A percentile compares a stretch with the other conserved stretches of the same genome.
Conservation (phyloP, 2,888 invertebrate genomes). For the Physocephala rufipes region DNA sequence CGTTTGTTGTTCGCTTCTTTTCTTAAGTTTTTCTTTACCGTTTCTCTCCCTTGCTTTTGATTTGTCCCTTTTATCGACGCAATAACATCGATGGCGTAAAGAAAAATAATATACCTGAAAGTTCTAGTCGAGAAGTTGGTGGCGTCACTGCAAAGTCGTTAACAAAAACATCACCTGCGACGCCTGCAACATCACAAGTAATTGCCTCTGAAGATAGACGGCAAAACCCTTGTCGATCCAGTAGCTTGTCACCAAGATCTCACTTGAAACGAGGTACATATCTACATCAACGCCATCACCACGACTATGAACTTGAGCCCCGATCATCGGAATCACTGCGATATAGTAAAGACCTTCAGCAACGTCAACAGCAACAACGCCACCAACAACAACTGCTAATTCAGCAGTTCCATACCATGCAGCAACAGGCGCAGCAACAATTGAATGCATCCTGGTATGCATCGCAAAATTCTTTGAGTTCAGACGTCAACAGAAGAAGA, state of each 20-base stretch:
- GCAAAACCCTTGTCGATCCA: slow-evolving; percentile 1
- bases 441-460: slow-evolving; percentile 45
- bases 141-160: slow-evolving; percentile 37
- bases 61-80: background rate
- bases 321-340: slow-evolving; percentile 1
- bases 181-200: slow-evolving; percentile 16
- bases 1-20: slow-evolving; percentile 53
- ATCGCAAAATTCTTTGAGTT: slow-evolving; percentile 45
- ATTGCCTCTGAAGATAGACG: background rate
- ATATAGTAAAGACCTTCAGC: slow-evolving; percentile 38
- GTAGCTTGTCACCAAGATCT: slow-evolving; percentile 38
- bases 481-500: slow-evolving; percentile 43
- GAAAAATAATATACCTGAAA: slow-evolving; percentile 56
- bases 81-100: slow-evolving; percentile 35
- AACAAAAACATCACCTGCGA: slow-evolving; percentile 29
- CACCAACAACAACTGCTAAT: slow-evolving; percentile 56
- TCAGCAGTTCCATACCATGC: slow-evolving; percentile 57
- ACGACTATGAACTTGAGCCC: slow-evolving; percentile 47
- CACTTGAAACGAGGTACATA: slow-evolving; percentile 32
- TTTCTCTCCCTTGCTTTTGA: slow-evolving; percentile 43
- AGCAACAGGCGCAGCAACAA: slow-evolving; percentile 54
- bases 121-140: slow-evolving; percentile 48
- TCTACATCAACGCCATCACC: slow-evolving; percentile 48
- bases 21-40: slow-evolving; percentile 57
- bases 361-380: slow-evolving; percentile 42